Evolutionary conservation across 2,888 invertebrate species (phyloP), one percentile per base, ranked within the genome.

Genomic region (Dugesia japonica): DNA sequence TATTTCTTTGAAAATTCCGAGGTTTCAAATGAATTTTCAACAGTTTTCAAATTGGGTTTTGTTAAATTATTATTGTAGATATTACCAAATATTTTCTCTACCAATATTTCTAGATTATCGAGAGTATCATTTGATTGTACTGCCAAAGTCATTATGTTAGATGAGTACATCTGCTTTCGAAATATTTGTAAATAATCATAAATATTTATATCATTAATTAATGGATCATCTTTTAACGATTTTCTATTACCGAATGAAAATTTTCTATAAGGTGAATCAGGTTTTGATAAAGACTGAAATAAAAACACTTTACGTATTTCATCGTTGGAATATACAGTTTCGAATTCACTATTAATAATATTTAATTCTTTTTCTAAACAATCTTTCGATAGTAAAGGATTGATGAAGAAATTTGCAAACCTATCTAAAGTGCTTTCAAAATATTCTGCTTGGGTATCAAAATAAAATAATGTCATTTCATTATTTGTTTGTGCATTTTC

Each of bases 401-500:
- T 87, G 79, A 91, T 90, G 84, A 94, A 91, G 86, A 93, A 90
- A 82, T 92, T 90, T 71, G 92, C 89, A 86, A 94, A 92, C 85
- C 89, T 89, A 82, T 93, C 92, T 83, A 94, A 87, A 0, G 90
- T 90, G 74, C 89, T 88, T 0, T 87, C 86, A 27, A 94, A 87
- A 83, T 90, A 87, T 81, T 90, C 89, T 83, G 91, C 90, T 77
- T 90, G 89, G 79, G 92, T 89, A 83, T 92, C 92, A 84, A 94
- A 92, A 84, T 92, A 90, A 85, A 92, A 94, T 0, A 89, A 89
- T 0, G 93, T 94, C 81, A 80, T 88, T 84, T 93, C 92, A 83
- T 89, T 89, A 82, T 92, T 92, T 0, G 94, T 94, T 33, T 89
- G 89, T 0, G 92, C 93, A 83, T 93, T 93, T 82, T 89, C 89